Percentiles rank a stretch among this genome's conserved stretches.
phyloP scores from a whole-genome alignment of 1,140 invertebrate genomes.

The Planococcus citri region DNA sequence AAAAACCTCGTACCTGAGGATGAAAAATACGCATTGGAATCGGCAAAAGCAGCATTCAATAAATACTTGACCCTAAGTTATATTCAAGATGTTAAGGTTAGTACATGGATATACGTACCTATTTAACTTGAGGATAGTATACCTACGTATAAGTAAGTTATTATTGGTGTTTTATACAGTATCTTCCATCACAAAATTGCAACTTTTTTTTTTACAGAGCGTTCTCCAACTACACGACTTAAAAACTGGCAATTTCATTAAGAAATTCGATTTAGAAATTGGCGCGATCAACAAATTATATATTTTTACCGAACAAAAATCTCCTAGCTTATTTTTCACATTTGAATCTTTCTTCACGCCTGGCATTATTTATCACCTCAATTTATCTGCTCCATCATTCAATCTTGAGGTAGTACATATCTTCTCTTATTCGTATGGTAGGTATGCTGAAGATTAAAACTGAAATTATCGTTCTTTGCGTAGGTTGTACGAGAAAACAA shows the following conservation, averaged over 20 bases:
- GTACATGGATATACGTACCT: no score
- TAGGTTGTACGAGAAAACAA: slow-evolving; percentile 72
- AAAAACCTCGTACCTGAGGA: slow-evolving; percentile 71
- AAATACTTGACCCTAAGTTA: slow-evolving; percentile 86
- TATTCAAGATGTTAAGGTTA: slow-evolving; percentile 87
- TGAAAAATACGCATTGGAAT: slow-evolving; percentile 75
- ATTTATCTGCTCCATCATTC: slow-evolving; percentile 54
- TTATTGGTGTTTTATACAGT: no score
- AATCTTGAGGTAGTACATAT: slow-evolving; percentile 55
- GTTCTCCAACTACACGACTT: slow-evolving; percentile 70
- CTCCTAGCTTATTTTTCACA: slow-evolving; percentile 83
- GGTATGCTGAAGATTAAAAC: slow-evolving; percentile 28
- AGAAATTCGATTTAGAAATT: slow-evolving; percentile 65
- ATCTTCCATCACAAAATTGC: no score
- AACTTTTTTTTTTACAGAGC: slow-evolving; percentile 51
- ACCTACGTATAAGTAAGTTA: no score
- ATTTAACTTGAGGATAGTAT: no score
- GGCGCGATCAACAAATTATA: slow-evolving; percentile 75
- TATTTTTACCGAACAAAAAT: slow-evolving; percentile 74
- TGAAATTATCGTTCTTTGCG: no score
- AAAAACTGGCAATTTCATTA: slow-evolving; percentile 54
- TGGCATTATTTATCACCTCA: slow-evolving; percentile 74
- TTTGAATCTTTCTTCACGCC: slow-evolving; percentile 91
- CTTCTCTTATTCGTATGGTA: no score
- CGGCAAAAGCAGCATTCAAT: slow-evolving; percentile 65